Conservation (phyloP, 2,113 vertebrate species). For the Pedionomus torquatus region DNA sequence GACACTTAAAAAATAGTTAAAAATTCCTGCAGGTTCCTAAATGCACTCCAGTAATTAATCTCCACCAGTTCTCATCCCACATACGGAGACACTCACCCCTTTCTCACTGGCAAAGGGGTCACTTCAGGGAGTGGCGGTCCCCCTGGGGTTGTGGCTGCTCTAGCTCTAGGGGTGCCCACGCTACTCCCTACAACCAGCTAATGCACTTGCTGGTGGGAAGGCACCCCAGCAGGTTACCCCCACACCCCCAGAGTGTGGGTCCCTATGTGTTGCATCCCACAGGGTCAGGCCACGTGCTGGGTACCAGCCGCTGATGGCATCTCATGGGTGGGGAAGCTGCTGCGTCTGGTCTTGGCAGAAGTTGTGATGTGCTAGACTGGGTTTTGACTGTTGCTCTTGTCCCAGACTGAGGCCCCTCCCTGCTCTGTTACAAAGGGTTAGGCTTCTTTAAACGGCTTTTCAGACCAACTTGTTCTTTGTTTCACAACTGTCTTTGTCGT, state of each 20-base stretch:
- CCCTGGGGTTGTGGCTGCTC: background rate
- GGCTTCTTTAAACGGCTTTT: background rate
- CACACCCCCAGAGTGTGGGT: background rate
- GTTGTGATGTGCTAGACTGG: background rate
- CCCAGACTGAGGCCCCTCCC: background rate
- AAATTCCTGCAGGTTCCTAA: background rate
- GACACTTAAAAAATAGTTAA: background rate
- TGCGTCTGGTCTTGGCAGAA: background rate
- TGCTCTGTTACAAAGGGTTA: background rate
- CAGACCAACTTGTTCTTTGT: background rate
- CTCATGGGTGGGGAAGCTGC: background rate
- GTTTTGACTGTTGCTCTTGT: background rate
- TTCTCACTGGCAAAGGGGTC: background rate
- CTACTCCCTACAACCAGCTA: background rate
- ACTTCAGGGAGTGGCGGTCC: background rate
- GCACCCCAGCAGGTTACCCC: background rate
- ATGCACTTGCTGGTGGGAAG: background rate
- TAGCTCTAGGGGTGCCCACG: background rate
- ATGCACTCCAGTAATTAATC: background rate
- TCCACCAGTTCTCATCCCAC: background rate
- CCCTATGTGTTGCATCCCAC: background rate
- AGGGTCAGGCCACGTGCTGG: fast-evolving
- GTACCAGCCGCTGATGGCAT: fast-evolving
- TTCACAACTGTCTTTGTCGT: background rate
- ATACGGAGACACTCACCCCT: fast-evolving